Percentiles rank a stretch among this genome's conserved stretches.
Conservation (phyloP, 2,113 vertebrate species). For the Potamarius usumacintae region DNA sequence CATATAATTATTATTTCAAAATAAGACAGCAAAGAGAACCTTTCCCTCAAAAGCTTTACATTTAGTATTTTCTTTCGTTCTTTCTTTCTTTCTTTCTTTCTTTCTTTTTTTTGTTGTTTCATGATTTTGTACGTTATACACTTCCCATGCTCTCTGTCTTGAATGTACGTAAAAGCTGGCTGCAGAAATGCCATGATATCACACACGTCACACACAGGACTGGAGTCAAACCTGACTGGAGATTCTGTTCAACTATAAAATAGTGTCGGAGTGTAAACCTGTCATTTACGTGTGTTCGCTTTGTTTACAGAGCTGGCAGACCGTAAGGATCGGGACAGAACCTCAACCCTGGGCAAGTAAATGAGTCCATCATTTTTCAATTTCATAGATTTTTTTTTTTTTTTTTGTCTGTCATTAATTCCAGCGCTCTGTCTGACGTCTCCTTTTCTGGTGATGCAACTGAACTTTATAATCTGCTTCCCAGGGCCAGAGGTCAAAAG, state of each 20-base stretch:
- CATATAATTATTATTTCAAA: not conserved
- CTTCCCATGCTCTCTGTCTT: not conserved
- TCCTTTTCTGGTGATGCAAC: constrained; percentile 78
- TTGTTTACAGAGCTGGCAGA: constrained; percentile 12
- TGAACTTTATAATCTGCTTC: constrained; percentile 93
- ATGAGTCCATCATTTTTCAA: constrained; percentile 44
- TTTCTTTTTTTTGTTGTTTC: not conserved
- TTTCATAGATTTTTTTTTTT: constrained; percentile 53
- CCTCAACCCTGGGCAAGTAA: constrained; percentile 26
- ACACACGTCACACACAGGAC: no score
- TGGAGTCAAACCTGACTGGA: not conserved
- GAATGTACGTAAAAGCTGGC: not conserved
- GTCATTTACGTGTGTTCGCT: not conserved
- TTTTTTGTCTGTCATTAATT: constrained; percentile 59
- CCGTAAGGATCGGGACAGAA: not conserved
- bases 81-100: not conserved
- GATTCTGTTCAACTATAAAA: not conserved
- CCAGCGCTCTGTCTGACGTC: constrained; percentile 76
- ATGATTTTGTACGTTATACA: not conserved
- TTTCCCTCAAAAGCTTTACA: not conserved
- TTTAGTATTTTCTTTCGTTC: not conserved
- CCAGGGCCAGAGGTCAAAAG: constrained; percentile 82
- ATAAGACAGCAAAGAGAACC: not conserved
- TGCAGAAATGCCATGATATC: not conserved
- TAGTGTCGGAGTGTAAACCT: not conserved